phyloP scores from a whole-genome alignment of 2,888 invertebrate genomes.

The Embidobia sp. region DNA sequence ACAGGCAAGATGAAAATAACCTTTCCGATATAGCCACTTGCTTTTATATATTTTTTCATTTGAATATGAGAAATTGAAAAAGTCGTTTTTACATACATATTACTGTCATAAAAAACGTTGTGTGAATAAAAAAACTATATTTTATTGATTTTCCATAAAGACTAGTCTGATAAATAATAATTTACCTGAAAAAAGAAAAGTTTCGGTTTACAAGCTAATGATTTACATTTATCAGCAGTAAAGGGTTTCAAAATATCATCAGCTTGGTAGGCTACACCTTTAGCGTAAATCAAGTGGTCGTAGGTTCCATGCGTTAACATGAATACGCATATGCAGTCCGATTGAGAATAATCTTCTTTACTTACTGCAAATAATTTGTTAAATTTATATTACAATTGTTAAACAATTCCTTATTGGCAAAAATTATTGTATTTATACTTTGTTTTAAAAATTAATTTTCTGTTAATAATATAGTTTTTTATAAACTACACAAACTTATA shows the following conservation, averaged over 20 bases:
- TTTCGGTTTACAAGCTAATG: constrained; percentile 85
- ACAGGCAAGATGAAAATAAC: constrained; percentile 18
- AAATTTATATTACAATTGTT: no score
- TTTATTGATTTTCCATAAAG: neutral
- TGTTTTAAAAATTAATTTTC: no score
- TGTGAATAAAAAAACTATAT: no score
- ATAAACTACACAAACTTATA: no score
- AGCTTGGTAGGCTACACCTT: constrained; percentile 82
- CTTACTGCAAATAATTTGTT: constrained; percentile 78
- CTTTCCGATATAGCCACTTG: neutral
- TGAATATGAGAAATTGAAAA: constrained; percentile 10
- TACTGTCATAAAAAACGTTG: no score
- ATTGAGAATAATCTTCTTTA: constrained; percentile 82
- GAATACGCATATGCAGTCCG: constrained; percentile 83
- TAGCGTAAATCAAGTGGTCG: constrained; percentile 82
- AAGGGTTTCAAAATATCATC: constrained; percentile 83
- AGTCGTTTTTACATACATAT: neutral
- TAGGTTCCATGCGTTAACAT: constrained; percentile 84
- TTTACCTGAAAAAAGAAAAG: constrained; percentile 85
- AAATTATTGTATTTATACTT: no score
- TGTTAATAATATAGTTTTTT: no score
- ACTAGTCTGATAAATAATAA: neutral
- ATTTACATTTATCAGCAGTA: constrained; percentile 82
- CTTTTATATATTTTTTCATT: neutral
- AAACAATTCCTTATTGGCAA: no score